Base-by-base conservation (phyloP, 1,140 invertebrate genomes). In the Spodoptera litura region DNA sequence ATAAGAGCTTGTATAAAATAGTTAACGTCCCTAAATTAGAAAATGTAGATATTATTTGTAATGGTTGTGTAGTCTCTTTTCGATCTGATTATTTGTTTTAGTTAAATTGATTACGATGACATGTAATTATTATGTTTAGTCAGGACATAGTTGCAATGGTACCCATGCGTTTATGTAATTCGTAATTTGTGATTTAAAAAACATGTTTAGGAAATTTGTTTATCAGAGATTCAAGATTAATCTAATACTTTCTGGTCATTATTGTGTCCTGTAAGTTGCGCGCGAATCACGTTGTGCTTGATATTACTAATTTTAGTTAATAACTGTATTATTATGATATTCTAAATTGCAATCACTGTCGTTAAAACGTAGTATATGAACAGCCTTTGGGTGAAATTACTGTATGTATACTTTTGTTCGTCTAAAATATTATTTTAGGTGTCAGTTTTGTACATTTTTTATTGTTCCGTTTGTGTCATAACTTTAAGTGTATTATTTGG, bases 391-490 rank as follows among this genome's bases (percentile, higher is more conserved):
- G 44, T 75, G 58, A 75, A 64, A 64, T 75, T 75, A 62, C 25
- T 52, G 72, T 74, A 75, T 53, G 64, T 61, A 20, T 49, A 58
- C 38, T 44, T 44, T 4, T 44, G 38, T 20, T 61, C 27, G 58
- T 62, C 20, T 61, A 62, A n/a, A 15, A 62, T 49, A 70, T 70
- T 70, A 20, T 68, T 44, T 77, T 77, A 77, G 61, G 74, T 75
- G 61, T 56, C 74, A 64, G 51, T 82, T 81, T 74, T 81, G 59
- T 83, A 79, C 76, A 81, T 81, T 86, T 81, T 81, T 86, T 61
- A 80, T 86, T 83, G 76, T 88, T 83, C 52, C 70, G 61, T 85
- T 85, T 84, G 86, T 90, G 86, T 91, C 88, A 89, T 89, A 71
- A 83, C 85, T 88, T 78, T 87, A 85, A 87, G 81, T 81, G 78